Evolutionary conservation across 2,113 vertebrate genomes (phyloP).

Genomic region (Porphyrio hochstetteri): DNA sequence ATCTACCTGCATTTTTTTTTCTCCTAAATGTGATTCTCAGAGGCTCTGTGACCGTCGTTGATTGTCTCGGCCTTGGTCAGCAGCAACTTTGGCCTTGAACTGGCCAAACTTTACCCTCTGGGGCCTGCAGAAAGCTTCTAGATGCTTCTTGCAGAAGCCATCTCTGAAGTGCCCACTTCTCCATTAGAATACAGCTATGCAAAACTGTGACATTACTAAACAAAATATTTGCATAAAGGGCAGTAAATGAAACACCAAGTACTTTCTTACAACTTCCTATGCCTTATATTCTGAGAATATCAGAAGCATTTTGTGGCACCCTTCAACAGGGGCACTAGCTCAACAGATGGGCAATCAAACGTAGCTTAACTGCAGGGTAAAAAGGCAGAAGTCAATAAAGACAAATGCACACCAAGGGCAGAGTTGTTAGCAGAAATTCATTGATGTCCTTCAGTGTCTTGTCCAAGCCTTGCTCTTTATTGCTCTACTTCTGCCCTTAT

Average conservation of each 20-base stretch:
- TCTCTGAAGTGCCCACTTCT: too few relatives aligned
- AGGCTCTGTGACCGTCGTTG: too few relatives aligned
- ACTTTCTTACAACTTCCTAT: background rate
- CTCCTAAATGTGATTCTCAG: too few relatives aligned
- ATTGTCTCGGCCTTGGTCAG: too few relatives aligned
- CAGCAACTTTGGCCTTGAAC: too few relatives aligned
- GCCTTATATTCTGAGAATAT: background rate
- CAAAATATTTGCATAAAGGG: background rate
- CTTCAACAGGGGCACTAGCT: background rate
- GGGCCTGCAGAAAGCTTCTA: too few relatives aligned
- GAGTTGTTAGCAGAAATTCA: conserved; percentile 22
- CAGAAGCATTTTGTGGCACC: background rate
- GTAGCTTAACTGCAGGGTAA: conserved; percentile 4
- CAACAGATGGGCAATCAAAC: background rate
- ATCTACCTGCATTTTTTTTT: too few relatives aligned
- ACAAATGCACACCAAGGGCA: background rate
- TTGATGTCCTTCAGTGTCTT: background rate
- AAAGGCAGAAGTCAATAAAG: conserved; percentile 25
- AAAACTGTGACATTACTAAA: background rate
- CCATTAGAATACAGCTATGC: too few relatives aligned
- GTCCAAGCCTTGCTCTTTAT: background rate
- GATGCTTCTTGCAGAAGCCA: too few relatives aligned
- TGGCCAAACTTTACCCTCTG: too few relatives aligned
- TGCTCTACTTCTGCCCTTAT: background rate
- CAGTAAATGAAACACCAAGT: background rate